Percentiles rank a stretch among this genome's conserved stretches.
Conservation (phyloP, 2,113 vertebrate genomes). For the Phyllostomus discolor region DNA sequence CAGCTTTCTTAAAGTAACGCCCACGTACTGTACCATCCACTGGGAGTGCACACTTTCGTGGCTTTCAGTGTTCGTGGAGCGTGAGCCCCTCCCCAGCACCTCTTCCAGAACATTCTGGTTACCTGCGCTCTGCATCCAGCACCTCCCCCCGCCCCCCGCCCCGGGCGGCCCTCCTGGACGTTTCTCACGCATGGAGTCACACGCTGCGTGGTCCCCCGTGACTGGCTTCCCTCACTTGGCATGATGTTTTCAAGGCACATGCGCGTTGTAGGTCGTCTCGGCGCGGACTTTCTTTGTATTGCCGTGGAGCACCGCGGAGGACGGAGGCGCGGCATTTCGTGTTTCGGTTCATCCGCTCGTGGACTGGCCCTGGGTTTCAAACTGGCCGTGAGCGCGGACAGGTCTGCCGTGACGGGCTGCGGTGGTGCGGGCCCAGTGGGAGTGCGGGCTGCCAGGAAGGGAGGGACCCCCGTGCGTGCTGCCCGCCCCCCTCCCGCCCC, state of each 20-base stretch:
- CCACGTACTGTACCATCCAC: background rate
- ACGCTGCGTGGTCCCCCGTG: background rate
- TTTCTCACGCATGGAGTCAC: background rate
- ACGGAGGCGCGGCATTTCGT: background rate
- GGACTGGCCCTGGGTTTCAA: background rate
- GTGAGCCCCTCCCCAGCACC: background rate
- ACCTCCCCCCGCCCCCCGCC: no score
- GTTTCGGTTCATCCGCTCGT: background rate
- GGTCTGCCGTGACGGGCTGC: background rate
- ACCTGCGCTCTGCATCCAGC: background rate
- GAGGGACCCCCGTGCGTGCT: background rate
- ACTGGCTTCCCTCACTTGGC: background rate
- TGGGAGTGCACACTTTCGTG: background rate
- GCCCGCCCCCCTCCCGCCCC: fast-evolving
- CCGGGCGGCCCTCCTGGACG: background rate
- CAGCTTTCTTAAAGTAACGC: background rate
- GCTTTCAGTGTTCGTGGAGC: background rate
- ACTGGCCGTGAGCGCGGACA: background rate
- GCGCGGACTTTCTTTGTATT: background rate
- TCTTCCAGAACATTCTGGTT: background rate
- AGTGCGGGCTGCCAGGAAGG: no score
- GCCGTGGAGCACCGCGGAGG: background rate
- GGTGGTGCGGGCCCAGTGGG: no score
- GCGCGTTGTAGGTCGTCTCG: background rate
- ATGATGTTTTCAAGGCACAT: no score